These are phyloP conservation scores for Dicyrtoma fusca DNA, from an alignment of 2,888 invertebrate genomes.

Conservation along the genomic window DNA sequence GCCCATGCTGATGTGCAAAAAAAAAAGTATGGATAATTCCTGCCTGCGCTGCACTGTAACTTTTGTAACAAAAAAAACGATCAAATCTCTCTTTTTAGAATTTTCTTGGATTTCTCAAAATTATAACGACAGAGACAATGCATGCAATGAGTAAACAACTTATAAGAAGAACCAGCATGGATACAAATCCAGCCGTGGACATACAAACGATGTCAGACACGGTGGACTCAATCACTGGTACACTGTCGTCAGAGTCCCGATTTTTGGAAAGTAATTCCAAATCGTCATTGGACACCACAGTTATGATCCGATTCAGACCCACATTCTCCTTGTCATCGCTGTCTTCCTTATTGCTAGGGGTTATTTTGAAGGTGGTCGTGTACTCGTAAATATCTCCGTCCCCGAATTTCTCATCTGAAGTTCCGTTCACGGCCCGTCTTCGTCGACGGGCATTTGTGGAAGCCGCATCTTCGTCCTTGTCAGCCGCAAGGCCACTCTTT, in stretches of 20 bases:
- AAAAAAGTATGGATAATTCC: neutral
- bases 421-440: slow-evolving; percentile 59
- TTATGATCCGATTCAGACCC: slow-evolving; percentile 84
- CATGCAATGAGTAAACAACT: slow-evolving; percentile 83
- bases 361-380: slow-evolving; percentile 58
- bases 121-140: slow-evolving; percentile 81
- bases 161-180: slow-evolving; percentile 79
- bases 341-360: slow-evolving; percentile 58
- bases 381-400: slow-evolving; percentile 53
- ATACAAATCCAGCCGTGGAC: slow-evolving; percentile 92
- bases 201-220: slow-evolving; percentile 53
- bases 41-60: neutral
- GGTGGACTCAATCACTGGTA: slow-evolving; percentile 49
- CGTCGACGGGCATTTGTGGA: slow-evolving; percentile 73
- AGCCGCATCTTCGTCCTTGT: slow-evolving; percentile 66
- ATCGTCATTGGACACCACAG: slow-evolving; percentile 73
- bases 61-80: too few relatives aligned
- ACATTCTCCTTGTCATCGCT: slow-evolving; percentile 67
- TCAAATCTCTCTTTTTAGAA: slow-evolving; percentile 21
- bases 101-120: slow-evolving; percentile 67
- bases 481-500: slow-evolving; percentile 58
- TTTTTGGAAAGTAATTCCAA: slow-evolving; percentile 36
- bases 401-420: slow-evolving; percentile 46
- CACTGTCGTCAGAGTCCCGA: slow-evolving; percentile 41
- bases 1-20: slow-evolving; percentile 11